A percentile compares a stretch with the other conserved stretches of the same genome.
phyloP scores from a whole-genome alignment of 2,113 vertebrate genomes.

The Chiloscyllium plagiosum region DNA sequence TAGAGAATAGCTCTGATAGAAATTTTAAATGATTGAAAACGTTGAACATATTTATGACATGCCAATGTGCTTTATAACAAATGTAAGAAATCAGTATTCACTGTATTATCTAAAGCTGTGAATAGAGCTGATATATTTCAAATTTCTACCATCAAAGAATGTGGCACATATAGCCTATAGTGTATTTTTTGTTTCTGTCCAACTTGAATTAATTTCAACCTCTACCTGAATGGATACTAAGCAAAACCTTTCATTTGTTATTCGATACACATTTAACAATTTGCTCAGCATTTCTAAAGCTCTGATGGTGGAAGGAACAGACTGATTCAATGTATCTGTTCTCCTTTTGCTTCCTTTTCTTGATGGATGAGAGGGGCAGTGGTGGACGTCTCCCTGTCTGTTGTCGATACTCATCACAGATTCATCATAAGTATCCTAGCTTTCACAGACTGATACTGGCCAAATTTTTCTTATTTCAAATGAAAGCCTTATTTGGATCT shows the following conservation, averaged over 20 bases:
- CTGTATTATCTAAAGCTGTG: not conserved
- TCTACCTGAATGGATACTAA: not conserved
- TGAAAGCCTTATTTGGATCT: not conserved
- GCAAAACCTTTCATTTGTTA: not conserved
- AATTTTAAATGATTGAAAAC: too few relatives aligned
- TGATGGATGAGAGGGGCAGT: not conserved
- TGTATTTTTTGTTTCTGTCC: not conserved
- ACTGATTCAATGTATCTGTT: not conserved
- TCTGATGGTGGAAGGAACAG: not conserved
- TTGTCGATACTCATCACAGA: not conserved
- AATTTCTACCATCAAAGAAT: not conserved
- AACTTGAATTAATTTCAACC: conserved; percentile 7
- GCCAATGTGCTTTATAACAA: not conserved
- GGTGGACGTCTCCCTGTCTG: too few relatives aligned
- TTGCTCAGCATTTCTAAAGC: not conserved
- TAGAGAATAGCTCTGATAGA: not conserved
- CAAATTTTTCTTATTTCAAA: not conserved
- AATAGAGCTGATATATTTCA: not conserved
- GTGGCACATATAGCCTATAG: not conserved
- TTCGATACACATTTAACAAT: not conserved
- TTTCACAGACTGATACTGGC: not conserved
- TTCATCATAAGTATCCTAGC: too few relatives aligned
- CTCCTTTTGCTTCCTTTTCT: not conserved
- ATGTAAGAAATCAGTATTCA: not conserved
- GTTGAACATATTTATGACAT: not conserved